A percentile compares a stretch with the other conserved stretches of the same genome.
Conservation (phyloP, 2,888 invertebrate species). For the Xylota sylvarum region DNA sequence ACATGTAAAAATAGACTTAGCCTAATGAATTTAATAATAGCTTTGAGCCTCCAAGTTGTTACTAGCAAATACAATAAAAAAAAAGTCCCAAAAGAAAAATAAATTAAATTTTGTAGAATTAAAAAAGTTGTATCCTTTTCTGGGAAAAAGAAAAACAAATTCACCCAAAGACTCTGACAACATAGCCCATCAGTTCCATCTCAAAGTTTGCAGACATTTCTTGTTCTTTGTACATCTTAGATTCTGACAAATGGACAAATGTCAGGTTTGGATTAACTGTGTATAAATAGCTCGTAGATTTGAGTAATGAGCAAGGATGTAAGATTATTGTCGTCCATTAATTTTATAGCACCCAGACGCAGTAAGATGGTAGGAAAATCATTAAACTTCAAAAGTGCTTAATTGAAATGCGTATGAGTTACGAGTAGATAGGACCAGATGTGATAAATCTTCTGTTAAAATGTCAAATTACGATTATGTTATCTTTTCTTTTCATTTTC, state of each 20-base stretch:
- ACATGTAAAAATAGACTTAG: neutral
- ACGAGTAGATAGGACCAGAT: conserved; percentile 11
- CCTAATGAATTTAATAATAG: neutral
- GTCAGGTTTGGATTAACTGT: conserved; percentile 56
- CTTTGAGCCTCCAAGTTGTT: neutral
- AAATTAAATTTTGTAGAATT: conserved; percentile 27
- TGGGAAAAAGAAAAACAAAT: neutral
- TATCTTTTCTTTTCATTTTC: neutral
- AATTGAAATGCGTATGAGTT: conserved; percentile 41
- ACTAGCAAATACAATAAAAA: neutral
- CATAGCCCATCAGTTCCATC: neutral
- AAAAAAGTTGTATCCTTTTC: conserved; percentile 28
- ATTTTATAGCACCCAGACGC: conserved; percentile 38
- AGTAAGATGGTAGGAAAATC: conserved; percentile 8
- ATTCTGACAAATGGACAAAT: conserved; percentile 59
- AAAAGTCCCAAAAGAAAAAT: neutral
- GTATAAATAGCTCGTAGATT: conserved; percentile 62
- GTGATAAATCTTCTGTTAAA: conserved; percentile 22
- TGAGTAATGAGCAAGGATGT: conserved; percentile 51
- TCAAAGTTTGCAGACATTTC: conserved; percentile 34
- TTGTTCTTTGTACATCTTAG: conserved; percentile 21
- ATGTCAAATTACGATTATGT: neutral
- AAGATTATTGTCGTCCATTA: conserved; percentile 54
- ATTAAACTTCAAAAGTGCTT: conserved; percentile 44
- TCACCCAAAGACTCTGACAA: neutral